Base-by-base conservation (phyloP, 2,113 vertebrate species). In the Rhizomys pruinosus region DNA sequence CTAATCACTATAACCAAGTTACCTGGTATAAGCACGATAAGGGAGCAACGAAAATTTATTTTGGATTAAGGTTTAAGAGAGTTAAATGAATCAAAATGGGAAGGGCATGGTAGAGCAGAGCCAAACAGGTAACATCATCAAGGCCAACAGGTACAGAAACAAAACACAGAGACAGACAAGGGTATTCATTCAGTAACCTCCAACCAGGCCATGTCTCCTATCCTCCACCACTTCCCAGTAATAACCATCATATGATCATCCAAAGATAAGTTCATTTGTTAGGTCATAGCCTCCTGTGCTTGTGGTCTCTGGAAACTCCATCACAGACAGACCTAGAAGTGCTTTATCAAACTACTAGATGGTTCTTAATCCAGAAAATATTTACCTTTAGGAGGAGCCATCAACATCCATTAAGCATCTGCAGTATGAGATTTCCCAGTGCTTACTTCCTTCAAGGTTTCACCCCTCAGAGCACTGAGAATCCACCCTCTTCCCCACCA, bases 101-200 rank as follows among this genome's bases (percentile, higher is more conserved):
- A 42, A 16, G 12, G 2, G 1, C 2, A n/a, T 0, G 20, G 47
- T 32, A 13, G 32, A 78, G 32, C 10, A 11, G 34, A n/a, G 32
- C 52, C n/a, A 32, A n/a, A 9, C 44, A 76, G 5, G 1, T 76
- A 27, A 3, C 44, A 74, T 13, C 6, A 15, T 1, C 1, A 13
- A 7, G 44, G 27, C 13, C 27, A 19, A 76, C 29, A 7, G 27
- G 4, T 25, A 76, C 5, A 73, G 9, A 76, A 47, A 8, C 25
- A 7, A 42, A 76, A 16, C 2, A 16, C 9, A 76, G 73, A 25
- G 29, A 2, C 44, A 29, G 42, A 17, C 42, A 47, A 47, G 47
- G 27, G 29, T 15, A 32, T 7, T 29, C 15, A 13, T 32, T 25
- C 17, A 32, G 25, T 76, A 29, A 47, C 7, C 13, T 76, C 27